Evolutionary conservation across 2,888 invertebrate species (phyloP), one percentile per base, ranked within the genome.

Genomic region (Sycophila texana): DNA sequence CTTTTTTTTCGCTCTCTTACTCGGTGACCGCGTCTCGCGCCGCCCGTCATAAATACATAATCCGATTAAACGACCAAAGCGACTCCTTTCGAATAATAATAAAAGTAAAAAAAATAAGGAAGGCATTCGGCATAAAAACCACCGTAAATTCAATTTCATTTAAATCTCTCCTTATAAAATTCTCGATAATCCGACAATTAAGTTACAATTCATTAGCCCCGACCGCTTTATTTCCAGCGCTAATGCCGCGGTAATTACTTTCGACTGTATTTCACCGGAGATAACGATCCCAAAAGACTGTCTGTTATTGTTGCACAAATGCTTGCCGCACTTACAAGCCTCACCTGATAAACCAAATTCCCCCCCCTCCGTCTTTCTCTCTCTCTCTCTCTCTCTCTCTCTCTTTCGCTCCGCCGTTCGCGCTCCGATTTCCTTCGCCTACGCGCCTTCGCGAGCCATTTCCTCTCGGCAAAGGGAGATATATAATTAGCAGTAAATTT

Each of bases 401-500:
- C 10, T 39, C 39, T 10, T 39, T 26, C 47, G 39, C 39, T 39
- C 1, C 39, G 39, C 10, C 39, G 39, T n/a, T 20, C 18, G 39
- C 26, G 18, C 30, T 13, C 63, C 61, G 63, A 22, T 26, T 70
- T 77, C 78, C 66, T 47, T 77, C 68, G 49, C 77, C 65, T 30
- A 57, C 74, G 65, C 58, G 22, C 26, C 18, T 63, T 63, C 71
- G 14, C 68, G 30, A 53, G 57, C 63, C 77, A 65, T 80, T 74
- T 76, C 72, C 79, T 71, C 77, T 53, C 61, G 39, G 58, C 53
- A 60, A 74, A 63, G 74, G 66, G 65, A 81, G 39, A 39, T 39
- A 39, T 79, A 82, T 80, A 83, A 83, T 83, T 81, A 83, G 82
- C 80, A 74, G 77, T 80, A 80, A 81, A 81, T 82, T 83, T 82